These are phyloP conservation scores for Otus scops DNA, from an alignment of 2,797 vertebrate genomes.

Conservation along the genomic window DNA sequence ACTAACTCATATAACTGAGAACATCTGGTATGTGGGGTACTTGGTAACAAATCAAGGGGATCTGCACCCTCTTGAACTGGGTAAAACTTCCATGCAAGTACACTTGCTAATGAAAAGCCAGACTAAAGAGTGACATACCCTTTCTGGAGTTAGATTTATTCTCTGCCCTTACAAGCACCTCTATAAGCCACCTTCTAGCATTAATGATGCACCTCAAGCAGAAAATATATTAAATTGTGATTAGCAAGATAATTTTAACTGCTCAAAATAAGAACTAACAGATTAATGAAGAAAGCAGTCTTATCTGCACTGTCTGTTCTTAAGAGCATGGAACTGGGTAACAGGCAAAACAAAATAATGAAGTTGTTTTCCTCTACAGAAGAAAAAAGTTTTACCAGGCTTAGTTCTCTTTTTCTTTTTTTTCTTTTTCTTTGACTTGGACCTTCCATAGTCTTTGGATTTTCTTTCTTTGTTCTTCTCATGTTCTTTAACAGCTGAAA, in stretches of 20 bases:
- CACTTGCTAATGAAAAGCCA: background rate
- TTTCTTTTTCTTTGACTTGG: conserved; percentile 93
- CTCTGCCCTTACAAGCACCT: background rate
- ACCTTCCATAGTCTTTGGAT: conserved; percentile 85
- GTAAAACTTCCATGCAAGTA: background rate
- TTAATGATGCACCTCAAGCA: background rate
- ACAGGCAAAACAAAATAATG: background rate
- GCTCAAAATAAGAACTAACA: background rate
- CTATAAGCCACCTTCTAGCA: background rate
- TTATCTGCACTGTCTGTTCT: background rate
- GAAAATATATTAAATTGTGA: background rate
- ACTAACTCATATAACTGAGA: background rate
- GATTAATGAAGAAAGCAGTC: background rate
- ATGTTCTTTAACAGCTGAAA: conserved; percentile 80
- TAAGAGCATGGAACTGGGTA: background rate
- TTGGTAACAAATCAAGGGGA: background rate
- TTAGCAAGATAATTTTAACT: background rate
- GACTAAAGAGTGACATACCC: fast-evolving
- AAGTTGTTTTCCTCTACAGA: background rate
- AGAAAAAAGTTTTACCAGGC: conserved; percentile 75
- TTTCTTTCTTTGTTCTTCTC: conserved; percentile 83
- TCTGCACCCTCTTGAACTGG: background rate
- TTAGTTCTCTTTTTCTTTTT: conserved; percentile 92
- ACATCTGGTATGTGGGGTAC: background rate
- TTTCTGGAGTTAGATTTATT: background rate